Evolutionary conservation across 2,888 invertebrate genomes (phyloP), one percentile per base, ranked within the genome.

Genomic region (Agonopterix heracliana): DNA sequence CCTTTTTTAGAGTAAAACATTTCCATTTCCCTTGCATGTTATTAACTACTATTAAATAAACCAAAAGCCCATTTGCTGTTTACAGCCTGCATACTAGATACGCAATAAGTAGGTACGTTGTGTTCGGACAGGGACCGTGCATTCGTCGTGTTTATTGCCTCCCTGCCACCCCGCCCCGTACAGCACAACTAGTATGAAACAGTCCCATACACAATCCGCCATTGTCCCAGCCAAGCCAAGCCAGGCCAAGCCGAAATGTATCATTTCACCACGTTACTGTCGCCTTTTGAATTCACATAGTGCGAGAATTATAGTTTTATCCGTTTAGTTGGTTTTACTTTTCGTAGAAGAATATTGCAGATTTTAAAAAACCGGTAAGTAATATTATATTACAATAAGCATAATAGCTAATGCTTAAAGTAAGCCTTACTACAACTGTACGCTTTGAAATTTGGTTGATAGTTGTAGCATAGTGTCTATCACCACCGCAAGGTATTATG

Each of bases 221-320:
- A 68, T 73, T 66, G 67, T 66, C 55, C 60, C 61, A 55, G 56
- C 56, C 56, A 14, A 12, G 36, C 45, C 26, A 26, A 14, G 14
- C 14, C 14, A 14, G 2, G 26, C 26, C 26, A 26, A 12, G 54
- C 59, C 55, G 57, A 63, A 60, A 74, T 76, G 66, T 69, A 75
- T 75, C 76, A 75, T 75, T 68, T 70, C 57, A 64, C 64, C 76
- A 70, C 76, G 70, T 75, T 71, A 72, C 61, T 62, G 68, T 69
- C 73, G 64, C 66, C 64, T 72, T 62, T 66, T 14, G 66, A 60
- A 66, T 61, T 65, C 65, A 53, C 57, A 57, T 26, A 17, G 35
- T 14, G 14, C 11, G 9, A 44, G 10, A n/a, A 38, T 38, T 38
- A 38, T 11, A 38, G 11, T 38, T 38, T 38, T 38, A 11, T 38